A percentile compares a stretch with the other conserved stretches of the same genome.
Conservation (phyloP, 2,797 vertebrate species). For the Sebastiscus tertius region DNA sequence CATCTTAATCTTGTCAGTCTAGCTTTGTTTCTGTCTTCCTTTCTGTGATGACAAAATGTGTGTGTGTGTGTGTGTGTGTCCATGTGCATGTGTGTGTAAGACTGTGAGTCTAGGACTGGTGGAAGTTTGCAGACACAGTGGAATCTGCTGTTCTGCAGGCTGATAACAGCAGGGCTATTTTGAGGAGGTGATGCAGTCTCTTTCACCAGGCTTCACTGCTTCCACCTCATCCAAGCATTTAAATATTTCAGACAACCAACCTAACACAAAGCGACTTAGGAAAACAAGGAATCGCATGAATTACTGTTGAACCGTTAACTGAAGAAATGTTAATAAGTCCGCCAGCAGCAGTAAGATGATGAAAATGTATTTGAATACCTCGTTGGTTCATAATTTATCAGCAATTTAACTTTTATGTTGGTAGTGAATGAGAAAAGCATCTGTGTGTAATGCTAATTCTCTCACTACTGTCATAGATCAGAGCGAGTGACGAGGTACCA, state of each 20-base stretch:
- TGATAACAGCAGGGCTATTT: conserved; percentile 61
- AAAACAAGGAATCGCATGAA: not conserved
- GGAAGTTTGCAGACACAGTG: conserved; percentile 21
- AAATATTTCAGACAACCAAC: conserved; percentile 53
- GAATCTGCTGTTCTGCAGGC: conserved; percentile 35
- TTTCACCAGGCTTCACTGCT: conserved; percentile 39
- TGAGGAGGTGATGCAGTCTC: conserved; percentile 41
- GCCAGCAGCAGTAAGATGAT: not conserved
- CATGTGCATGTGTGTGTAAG: too few species aligned
- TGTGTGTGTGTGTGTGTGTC: not conserved
- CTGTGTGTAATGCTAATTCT: not conserved
- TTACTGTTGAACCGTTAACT: not conserved
- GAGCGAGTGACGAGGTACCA: not conserved
- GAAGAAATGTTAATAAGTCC: not conserved
- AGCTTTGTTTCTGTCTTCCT: not conserved
- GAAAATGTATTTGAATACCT: not conserved
- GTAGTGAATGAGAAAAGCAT: not conserved
- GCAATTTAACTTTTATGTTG: not conserved
- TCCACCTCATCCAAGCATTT: conserved; percentile 20
- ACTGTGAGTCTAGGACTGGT: not conserved
- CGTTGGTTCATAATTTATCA: not conserved
- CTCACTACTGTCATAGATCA: not conserved
- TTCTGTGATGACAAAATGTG: not conserved
- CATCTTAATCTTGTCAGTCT: not conserved
- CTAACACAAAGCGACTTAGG: not conserved